phyloP scores from a whole-genome alignment of 2,888 invertebrate species.

The Hemistola chrysoprasaria region DNA sequence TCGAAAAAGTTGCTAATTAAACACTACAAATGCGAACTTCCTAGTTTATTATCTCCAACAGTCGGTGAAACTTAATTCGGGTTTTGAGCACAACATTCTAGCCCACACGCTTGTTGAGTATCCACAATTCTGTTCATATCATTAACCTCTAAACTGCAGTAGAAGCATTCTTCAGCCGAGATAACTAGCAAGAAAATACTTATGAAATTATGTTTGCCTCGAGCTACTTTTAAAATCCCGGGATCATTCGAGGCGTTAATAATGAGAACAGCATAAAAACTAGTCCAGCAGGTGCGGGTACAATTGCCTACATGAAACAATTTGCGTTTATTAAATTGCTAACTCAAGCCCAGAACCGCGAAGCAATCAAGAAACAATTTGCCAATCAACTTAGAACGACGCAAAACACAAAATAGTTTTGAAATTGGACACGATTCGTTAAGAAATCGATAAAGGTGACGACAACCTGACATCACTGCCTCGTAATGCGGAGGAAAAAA shows the following conservation, averaged over 20 bases:
- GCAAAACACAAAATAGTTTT: constrained; percentile 26
- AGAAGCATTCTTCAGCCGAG: constrained; percentile 20
- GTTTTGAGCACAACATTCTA: constrained; percentile 57
- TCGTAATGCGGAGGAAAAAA: constrained; percentile 36
- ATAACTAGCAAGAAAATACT: constrained; percentile 20
- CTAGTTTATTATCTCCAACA: constrained; percentile 23
- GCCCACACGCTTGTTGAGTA: constrained; percentile 44
- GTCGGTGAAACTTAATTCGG: constrained; percentile 43
- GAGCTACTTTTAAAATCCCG: constrained; percentile 40
- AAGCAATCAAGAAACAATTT: constrained; percentile 27
- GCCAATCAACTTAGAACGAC: constrained; percentile 20
- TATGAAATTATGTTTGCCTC: constrained; percentile 40
- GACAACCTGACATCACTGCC: constrained; percentile 45
- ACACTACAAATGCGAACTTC: constrained; percentile 25
- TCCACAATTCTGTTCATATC: constrained; percentile 47
- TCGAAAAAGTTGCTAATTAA: constrained; percentile 18
- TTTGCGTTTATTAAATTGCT: constrained; percentile 27
- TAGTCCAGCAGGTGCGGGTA: constrained; percentile 42
- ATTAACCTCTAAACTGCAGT: constrained; percentile 54
- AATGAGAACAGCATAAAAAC: constrained; percentile 51
- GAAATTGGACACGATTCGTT: constrained; percentile 25
- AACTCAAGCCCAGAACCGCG: constrained; percentile 22
- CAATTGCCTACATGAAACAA: constrained; percentile 44
- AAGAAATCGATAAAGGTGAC: constrained; percentile 32
- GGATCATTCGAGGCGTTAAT: constrained; percentile 46